Evolutionary conservation across 2,113 vertebrate genomes (phyloP), one percentile per base, ranked within the genome.

Genomic region (Cygnus atratus): DNA sequence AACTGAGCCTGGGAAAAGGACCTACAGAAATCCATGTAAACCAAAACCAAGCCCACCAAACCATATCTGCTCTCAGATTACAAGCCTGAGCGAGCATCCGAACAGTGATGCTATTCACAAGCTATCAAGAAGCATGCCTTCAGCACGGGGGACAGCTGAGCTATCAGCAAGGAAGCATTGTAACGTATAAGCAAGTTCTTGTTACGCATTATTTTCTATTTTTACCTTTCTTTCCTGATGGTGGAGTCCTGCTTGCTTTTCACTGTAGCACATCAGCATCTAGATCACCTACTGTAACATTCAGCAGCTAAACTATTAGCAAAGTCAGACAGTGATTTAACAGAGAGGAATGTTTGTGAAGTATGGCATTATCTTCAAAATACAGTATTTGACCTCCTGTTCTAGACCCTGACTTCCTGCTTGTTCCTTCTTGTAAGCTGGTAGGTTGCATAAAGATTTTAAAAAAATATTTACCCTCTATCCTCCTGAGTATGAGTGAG

Each of bases 1-100:
- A 93, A 33, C 48, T 24, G 65, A 94, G 91, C 73, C 84, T 84
- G 91, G 85, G 80, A 93, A 95, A 82, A 2, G 3, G 43, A 57
- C 80, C 35, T 21, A 35, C 80, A 84, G 68, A 92, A 88, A 87
- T 59, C 61, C 83, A 29, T 0, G 12, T 18, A 84, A 93, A 92
- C 37, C 54, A 92, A 95, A 95, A 52, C 80, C 87, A 92, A 92
- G 73, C 43, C 62, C 84, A 84, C 57, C 57, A 92, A 93, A 84
- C 46, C 0, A 0, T 75, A 92, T 43, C 91, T 92, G 77, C 80
- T 91, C 73, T 95, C 88, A 33, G 33, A 78, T 95, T 89, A 78
- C 91, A 84, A 68, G 80, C 80, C 6, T 37, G 70, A 88, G 88
- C 19, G 76, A 91, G 41, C 52, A 93, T 48, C 70, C 2, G 1